phyloP scores from a whole-genome alignment of 2,113 vertebrate genomes.

The Ctenodactylus gundi region DNA sequence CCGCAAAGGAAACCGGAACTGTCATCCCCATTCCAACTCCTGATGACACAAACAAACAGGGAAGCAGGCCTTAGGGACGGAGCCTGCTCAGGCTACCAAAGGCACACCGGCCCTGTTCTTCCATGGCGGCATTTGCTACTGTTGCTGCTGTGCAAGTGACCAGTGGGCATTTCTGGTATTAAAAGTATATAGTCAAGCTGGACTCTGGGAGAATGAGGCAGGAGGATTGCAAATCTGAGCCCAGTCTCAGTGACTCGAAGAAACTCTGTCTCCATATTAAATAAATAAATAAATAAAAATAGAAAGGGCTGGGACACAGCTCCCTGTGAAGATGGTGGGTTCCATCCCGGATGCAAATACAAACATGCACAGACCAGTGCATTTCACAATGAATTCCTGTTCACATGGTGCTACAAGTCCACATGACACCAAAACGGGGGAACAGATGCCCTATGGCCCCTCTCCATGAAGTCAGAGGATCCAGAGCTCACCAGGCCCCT shows the following conservation, averaged over 20 bases:
- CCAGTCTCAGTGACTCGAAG: neutral
- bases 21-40: constrained; percentile 92
- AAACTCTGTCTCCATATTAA: neutral
- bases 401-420: too few relatives aligned
- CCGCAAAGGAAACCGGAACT: constrained; percentile 89
- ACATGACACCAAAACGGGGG: rapidly evolving
- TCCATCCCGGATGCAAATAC: neutral
- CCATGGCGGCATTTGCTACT: neutral
- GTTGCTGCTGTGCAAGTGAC: neutral
- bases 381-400: neutral
- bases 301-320: neutral
- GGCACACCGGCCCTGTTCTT: neutral
- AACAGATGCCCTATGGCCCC: neutral
- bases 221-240: neutral
- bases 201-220: neutral
- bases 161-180: neutral
- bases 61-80: neutral
- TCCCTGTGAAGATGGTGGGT: neutral
- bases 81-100: neutral
- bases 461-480: neutral
- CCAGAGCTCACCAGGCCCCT: neutral
- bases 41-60: constrained; percentile 65
- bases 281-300: neutral
- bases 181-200: neutral
- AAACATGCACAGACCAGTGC: neutral